Conservation (phyloP, 1,140 invertebrate species). For the Calephelis virginiensis region DNA sequence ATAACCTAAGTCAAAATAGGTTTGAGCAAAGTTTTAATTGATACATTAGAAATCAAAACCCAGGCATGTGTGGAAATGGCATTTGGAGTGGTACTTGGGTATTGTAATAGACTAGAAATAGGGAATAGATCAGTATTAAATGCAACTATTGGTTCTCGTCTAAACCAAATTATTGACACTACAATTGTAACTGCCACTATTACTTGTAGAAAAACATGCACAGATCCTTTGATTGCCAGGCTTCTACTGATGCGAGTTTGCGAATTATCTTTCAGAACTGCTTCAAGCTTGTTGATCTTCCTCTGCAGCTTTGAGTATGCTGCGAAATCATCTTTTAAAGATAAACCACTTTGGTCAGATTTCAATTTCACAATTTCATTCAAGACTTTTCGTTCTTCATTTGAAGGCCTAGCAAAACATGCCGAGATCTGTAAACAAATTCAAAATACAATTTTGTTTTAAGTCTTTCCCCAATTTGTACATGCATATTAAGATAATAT, state of each 20-base stretch:
- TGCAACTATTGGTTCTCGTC: constrained; percentile 62
- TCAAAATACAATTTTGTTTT: too few species aligned
- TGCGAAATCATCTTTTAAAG: constrained; percentile 76
- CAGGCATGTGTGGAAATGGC: constrained; percentile 70
- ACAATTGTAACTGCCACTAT: constrained; percentile 55
- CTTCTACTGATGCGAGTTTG: constrained; percentile 56
- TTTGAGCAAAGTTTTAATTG: constrained; percentile 60
- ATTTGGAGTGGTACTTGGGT: constrained; percentile 66
- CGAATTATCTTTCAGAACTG: constrained; percentile 54
- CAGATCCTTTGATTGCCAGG: constrained; percentile 56
- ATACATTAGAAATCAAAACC: constrained; percentile 69
- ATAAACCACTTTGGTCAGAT: constrained; percentile 58
- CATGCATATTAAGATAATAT: too few species aligned
- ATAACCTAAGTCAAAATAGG: constrained; percentile 34
- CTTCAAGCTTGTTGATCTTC: constrained; percentile 65
- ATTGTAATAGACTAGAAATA: constrained; percentile 56
- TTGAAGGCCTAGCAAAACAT: constrained; percentile 57
- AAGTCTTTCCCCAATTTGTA: too few species aligned
- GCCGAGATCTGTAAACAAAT: constrained; percentile 56
- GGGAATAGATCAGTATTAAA: constrained; percentile 65
- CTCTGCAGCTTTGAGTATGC: constrained; percentile 73
- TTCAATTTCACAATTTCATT: constrained; percentile 60
- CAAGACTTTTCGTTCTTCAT: constrained; percentile 55
- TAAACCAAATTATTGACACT: constrained; percentile 61
- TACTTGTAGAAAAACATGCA: constrained; percentile 58